A percentile compares a stretch with the other conserved stretches of the same genome.
phyloP scores from a whole-genome alignment of 2,888 invertebrate species.

The Hesperia comma region DNA sequence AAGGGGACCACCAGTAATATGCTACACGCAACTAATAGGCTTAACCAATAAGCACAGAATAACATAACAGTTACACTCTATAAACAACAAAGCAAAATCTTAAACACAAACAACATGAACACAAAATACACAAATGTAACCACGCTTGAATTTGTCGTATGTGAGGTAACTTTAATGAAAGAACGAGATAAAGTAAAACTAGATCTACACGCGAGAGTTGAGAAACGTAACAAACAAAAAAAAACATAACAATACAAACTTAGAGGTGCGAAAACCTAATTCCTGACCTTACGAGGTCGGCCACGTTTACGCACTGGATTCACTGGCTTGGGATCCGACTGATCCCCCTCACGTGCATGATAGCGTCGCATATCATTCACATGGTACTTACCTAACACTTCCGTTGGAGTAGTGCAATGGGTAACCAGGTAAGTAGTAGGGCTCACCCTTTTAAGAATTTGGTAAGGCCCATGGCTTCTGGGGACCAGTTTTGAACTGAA shows the following conservation, averaged over 20 bases:
- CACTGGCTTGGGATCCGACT: slow-evolving; percentile 30
- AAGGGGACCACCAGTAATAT: not conserved
- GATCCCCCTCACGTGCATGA: slow-evolving; percentile 10
- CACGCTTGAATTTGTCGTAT: too few species aligned
- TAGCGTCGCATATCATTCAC: slow-evolving; percentile 4
- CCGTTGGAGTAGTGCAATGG: not conserved
- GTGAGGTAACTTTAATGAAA: too few species aligned
- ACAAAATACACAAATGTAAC: not conserved
- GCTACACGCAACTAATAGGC: too few species aligned
- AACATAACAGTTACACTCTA: not conserved
- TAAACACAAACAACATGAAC: not conserved
- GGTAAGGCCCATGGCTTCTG: slow-evolving; percentile 27
- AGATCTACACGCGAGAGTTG: not conserved
- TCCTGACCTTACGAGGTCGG: not conserved
- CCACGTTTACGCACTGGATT: slow-evolving; percentile 16
- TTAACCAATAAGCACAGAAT: too few species aligned
- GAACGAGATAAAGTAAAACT: too few species aligned
- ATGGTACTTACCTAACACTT: slow-evolving; percentile 7
- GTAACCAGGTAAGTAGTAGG: slow-evolving; percentile 9
- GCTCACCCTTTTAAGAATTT: slow-evolving; percentile 5
- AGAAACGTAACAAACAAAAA: not conserved
- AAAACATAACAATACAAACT: not conserved
- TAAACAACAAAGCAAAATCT: not conserved
- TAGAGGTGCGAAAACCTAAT: not conserved
- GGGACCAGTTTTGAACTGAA: too few species aligned